These are phyloP conservation scores for Bembecia ichneumoniformis DNA, from an alignment of 2,888 invertebrate genomes.

Conservation along the genomic window DNA sequence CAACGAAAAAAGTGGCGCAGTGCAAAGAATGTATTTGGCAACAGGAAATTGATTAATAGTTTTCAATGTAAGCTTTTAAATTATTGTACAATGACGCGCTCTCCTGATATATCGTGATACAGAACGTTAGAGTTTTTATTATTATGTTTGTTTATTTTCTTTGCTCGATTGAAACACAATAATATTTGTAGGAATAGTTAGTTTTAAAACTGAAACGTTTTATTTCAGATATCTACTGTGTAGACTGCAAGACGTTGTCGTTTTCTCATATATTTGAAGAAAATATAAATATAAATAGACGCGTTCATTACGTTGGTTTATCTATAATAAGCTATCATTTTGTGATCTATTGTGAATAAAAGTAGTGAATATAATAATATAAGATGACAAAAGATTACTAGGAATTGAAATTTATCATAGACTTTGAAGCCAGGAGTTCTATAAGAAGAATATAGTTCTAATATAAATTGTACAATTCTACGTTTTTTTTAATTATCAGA, in stretches of 20 bases:
- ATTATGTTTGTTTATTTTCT: background rate
- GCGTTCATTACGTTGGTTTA: too few species aligned
- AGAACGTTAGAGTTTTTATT: background rate
- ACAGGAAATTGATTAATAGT: conserved; percentile 15
- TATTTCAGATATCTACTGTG: background rate
- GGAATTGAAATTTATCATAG: too few species aligned
- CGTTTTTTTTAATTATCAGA: too few species aligned
- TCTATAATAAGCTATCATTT: too few species aligned
- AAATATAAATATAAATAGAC: too few species aligned
- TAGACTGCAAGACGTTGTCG: background rate
- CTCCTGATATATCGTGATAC: background rate
- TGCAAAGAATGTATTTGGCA: conserved; percentile 6
- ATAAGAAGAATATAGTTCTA: too few species aligned
- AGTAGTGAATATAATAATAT: too few species aligned
- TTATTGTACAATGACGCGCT: conserved; percentile 2
- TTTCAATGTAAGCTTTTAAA: conserved; percentile 14
- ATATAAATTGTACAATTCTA: too few species aligned
- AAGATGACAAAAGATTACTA: too few species aligned
- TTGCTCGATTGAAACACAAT: background rate
- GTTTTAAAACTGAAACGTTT: background rate
- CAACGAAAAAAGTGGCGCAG: too few species aligned
- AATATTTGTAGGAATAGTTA: background rate
- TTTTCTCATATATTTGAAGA: background rate
- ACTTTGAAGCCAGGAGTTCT: too few species aligned
- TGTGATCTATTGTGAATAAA: too few species aligned